Conservation (phyloP, 1,140 invertebrate species). For the Drosophila littoralis region DNA sequence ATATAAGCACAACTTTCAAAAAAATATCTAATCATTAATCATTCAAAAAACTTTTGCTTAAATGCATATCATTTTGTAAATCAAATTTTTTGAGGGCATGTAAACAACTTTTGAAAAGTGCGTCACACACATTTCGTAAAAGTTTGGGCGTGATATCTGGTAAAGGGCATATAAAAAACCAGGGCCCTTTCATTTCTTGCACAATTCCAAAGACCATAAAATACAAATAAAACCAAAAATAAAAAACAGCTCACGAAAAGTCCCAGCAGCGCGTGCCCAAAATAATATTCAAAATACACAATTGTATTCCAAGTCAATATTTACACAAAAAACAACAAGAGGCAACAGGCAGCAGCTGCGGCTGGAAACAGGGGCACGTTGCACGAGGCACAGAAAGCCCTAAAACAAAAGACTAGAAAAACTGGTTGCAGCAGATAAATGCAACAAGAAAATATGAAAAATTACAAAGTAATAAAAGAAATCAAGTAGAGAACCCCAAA, state of each 20-base stretch:
- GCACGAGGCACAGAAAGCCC: constrained; percentile 47
- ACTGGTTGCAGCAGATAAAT: constrained; percentile 59
- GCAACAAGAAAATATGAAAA: constrained; percentile 19
- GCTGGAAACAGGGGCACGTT: constrained; percentile 62
- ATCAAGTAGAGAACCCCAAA: constrained; percentile 20
- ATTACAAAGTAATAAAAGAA: constrained; percentile 18
- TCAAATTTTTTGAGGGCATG: too few species aligned
- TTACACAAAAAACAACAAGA: constrained; percentile 32
- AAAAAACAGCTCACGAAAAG: constrained; percentile 27
- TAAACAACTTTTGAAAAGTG: not conserved
- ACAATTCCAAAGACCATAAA: constrained; percentile 13
- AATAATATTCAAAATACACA: constrained; percentile 37
- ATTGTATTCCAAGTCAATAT: constrained; percentile 49
- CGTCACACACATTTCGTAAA: not conserved
- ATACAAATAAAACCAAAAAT: constrained; percentile 1
- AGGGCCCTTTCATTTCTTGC: constrained; percentile 51
- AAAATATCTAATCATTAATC: too few species aligned
- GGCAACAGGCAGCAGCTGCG: constrained; percentile 26
- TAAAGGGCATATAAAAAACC: not conserved
- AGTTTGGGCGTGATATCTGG: not conserved
- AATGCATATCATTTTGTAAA: too few species aligned
- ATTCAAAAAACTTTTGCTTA: too few species aligned
- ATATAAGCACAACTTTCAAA: too few species aligned
- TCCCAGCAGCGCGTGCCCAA: constrained; percentile 25
- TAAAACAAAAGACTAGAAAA: constrained; percentile 69